Conservation (phyloP, 2,113 vertebrate genomes). For the Boleophthalmus pectinirostris region DNA sequence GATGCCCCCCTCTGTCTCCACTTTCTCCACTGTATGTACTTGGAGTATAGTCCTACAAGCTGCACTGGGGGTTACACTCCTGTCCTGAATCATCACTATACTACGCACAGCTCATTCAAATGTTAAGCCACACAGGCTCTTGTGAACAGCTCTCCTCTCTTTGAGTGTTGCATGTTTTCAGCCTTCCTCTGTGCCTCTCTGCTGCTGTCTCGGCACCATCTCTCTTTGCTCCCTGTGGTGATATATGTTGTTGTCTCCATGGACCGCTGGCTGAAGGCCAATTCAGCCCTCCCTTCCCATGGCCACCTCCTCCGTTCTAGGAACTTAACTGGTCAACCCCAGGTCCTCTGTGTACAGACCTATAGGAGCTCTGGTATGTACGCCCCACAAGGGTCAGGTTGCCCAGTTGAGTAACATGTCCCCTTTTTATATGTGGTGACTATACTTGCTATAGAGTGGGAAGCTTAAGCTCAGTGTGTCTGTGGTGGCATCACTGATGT, state of each 20-base stretch:
- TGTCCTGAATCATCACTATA: slow-evolving; percentile 32
- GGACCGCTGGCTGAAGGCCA: slow-evolving; percentile 69
- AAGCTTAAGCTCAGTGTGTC: slow-evolving; percentile 20
- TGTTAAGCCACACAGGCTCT: slow-evolving; percentile 61
- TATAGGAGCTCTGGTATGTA: slow-evolving; percentile 71
- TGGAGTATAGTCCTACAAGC: slow-evolving; percentile 39
- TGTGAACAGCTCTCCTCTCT: slow-evolving; percentile 60
- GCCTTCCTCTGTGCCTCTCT: slow-evolving; percentile 49
- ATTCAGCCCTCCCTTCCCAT: slow-evolving; percentile 58
- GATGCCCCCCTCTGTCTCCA: slow-evolving; percentile 19
- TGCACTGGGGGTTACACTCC: slow-evolving; percentile 4
- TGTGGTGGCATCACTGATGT: slow-evolving; percentile 18
- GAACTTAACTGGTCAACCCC: slow-evolving; percentile 69
- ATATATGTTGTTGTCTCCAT: slow-evolving; percentile 80
- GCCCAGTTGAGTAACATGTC: slow-evolving; percentile 70
- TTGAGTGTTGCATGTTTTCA: slow-evolving; percentile 62
- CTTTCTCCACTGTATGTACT: slow-evolving; percentile 21
- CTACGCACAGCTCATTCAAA: slow-evolving; percentile 51
- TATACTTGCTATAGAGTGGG: slow-evolving; percentile 46
- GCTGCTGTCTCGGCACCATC: slow-evolving; percentile 59
- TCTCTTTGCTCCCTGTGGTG: slow-evolving; percentile 64
- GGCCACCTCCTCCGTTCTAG: slow-evolving; percentile 66
- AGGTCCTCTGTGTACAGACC: slow-evolving; percentile 64
- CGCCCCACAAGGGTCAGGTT: slow-evolving; percentile 60
- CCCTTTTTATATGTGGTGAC: slow-evolving; percentile 51